These are phyloP conservation scores for Urocynchramus pylzowi DNA, from an alignment of 2,113 vertebrate genomes.

Conservation along the genomic window DNA sequence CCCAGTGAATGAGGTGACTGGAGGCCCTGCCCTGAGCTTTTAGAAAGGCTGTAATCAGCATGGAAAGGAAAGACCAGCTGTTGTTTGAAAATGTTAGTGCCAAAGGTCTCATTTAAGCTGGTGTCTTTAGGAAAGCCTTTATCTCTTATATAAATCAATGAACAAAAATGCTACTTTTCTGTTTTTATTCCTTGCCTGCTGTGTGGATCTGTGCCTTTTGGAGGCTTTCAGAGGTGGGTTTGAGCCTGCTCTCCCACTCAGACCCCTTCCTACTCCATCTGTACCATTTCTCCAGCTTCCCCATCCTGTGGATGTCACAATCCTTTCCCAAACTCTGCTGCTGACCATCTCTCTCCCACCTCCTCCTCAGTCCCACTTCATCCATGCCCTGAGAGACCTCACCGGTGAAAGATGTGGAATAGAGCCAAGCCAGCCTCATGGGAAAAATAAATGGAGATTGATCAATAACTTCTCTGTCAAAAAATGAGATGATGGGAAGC, in stretches of 20 bases:
- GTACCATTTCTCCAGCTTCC: not conserved
- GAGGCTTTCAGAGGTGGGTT: not conserved
- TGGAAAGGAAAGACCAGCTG: not conserved
- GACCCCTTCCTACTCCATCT: not conserved
- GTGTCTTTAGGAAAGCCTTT: not conserved
- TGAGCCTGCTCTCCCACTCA: rapidly evolving
- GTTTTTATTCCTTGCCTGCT: not conserved
- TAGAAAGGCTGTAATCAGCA: not conserved
- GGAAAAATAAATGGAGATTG: not conserved
- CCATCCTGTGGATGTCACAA: not conserved
- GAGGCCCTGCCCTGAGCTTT: not conserved
- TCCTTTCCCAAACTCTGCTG: not conserved
- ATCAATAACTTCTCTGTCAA: not conserved
- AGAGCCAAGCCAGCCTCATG: not conserved
- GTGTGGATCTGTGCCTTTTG: not conserved
- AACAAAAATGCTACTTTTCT: not conserved
- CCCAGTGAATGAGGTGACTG: rapidly evolving
- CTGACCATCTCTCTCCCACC: not conserved
- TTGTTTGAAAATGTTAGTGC: constrained; percentile 30
- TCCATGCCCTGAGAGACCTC: not conserved
- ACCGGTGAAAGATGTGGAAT: not conserved
- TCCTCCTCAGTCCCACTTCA: not conserved
- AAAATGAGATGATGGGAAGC: not conserved
- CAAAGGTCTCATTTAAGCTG: not conserved
- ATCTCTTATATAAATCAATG: not conserved